phyloP scores from a whole-genome alignment of 1,140 invertebrate genomes.

The Agraylea sexmaculata region DNA sequence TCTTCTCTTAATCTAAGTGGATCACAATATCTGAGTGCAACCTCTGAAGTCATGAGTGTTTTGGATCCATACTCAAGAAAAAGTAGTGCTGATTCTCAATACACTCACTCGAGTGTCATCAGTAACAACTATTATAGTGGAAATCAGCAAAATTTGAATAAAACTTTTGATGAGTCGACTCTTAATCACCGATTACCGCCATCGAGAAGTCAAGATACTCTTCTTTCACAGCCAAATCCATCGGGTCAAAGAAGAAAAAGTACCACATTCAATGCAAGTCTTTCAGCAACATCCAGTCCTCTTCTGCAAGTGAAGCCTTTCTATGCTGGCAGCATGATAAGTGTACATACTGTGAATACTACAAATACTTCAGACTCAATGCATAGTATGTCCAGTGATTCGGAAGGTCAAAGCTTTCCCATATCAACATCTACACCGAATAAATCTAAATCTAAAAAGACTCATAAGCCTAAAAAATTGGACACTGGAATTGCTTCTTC shows the following conservation, averaged over 20 bases:
- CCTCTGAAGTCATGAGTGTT: conserved; percentile 24
- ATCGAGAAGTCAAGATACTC: conserved; percentile 64
- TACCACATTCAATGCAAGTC: conserved; percentile 37
- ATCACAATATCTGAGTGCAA: conserved; percentile 39
- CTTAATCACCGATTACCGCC: conserved; percentile 45
- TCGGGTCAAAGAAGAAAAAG: conserved; percentile 40
- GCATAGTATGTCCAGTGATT: conserved; percentile 51
- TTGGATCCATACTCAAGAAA: conserved; percentile 44
- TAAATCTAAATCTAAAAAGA: conserved; percentile 38
- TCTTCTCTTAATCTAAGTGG: conserved; percentile 36
- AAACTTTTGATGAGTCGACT: conserved; percentile 17
- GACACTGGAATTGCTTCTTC: conserved; percentile 35
- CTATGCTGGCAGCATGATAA: conserved; percentile 47
- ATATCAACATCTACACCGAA: conserved; percentile 31
- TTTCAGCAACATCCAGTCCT: conserved; percentile 54
- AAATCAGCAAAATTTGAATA: conserved; percentile 28
- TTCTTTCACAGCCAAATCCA: conserved; percentile 45
- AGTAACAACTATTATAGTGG: conserved; percentile 39
- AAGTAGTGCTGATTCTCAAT: conserved; percentile 48
- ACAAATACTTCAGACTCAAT: conserved; percentile 40
- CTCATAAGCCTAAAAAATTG: conserved; percentile 24
- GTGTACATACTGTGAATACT: conserved; percentile 42
- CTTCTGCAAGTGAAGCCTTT: conserved; percentile 47
- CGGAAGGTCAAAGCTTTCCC: conserved; percentile 43
- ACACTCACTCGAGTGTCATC: conserved; percentile 35